Percentiles rank a stretch among this genome's conserved stretches.
phyloP scores from a whole-genome alignment of 2,113 vertebrate species.

The Lagopus leucura region DNA sequence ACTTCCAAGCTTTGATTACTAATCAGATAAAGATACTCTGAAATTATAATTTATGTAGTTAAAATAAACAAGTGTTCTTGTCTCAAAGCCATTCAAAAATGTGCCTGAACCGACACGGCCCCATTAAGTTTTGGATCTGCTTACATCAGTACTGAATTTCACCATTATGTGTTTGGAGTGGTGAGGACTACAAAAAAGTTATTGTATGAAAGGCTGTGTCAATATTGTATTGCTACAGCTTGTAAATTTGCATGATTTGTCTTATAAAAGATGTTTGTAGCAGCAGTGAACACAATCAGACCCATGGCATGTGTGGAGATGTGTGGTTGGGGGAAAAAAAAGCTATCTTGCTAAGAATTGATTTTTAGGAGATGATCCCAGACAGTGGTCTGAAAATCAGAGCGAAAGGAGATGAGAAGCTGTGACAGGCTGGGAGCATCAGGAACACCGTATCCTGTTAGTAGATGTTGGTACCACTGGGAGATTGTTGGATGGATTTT shows the following conservation, averaged over 20 bases:
- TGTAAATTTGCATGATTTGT: slow-evolving; percentile 14
- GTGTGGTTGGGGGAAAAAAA: background rate
- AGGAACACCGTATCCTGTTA: slow-evolving; percentile 34
- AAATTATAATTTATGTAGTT: slow-evolving; percentile 10
- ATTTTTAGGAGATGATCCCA: slow-evolving; percentile 54
- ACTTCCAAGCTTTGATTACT: slow-evolving; percentile 10
- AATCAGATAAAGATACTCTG: background rate
- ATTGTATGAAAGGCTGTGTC: slow-evolving; percentile 11
- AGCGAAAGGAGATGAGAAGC: slow-evolving; percentile 36
- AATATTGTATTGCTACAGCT: background rate
- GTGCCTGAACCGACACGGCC: background rate
- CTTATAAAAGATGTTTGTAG: slow-evolving; percentile 39
- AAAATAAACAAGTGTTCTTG: slow-evolving; percentile 3
- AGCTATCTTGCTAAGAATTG: slow-evolving; percentile 33
- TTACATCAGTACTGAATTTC: slow-evolving; percentile 1
- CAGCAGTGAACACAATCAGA: slow-evolving; percentile 10
- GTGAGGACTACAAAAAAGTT: slow-evolving; percentile 25
- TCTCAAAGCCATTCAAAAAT: slow-evolving; percentile 20
- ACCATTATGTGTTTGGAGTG: background rate
- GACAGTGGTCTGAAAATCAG: slow-evolving; percentile 44
- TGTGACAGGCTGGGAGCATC: slow-evolving; percentile 25
- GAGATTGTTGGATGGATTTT: slow-evolving; percentile 14
- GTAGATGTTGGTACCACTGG: slow-evolving; percentile 42
- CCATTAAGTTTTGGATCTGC: background rate
- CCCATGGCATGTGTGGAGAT: background rate